Conservation (phyloP, 1,140 invertebrate genomes). For the Pogonus chalceus region DNA sequence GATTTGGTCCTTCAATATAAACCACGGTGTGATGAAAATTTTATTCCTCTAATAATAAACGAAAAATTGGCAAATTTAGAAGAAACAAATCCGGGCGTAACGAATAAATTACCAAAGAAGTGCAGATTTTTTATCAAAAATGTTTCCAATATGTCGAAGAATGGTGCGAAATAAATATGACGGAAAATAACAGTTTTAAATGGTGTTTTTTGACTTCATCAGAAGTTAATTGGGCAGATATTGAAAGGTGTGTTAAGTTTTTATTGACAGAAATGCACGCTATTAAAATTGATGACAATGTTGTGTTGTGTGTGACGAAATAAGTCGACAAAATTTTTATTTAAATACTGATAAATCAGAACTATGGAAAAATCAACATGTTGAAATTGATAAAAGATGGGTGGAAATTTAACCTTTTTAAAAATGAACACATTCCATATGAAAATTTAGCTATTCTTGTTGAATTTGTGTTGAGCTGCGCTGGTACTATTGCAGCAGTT, state of each 20-base stretch:
- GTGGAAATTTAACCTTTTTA: background rate
- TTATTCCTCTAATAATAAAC: slow-evolving; percentile 8
- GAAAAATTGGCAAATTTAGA: slow-evolving; percentile 11
- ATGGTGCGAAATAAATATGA: slow-evolving; percentile 14
- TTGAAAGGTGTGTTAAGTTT: slow-evolving; percentile 9
- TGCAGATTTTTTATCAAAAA: slow-evolving; percentile 12
- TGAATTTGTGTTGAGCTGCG: background rate
- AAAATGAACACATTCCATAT: slow-evolving; percentile 9
- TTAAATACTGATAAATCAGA: slow-evolving; percentile 9
- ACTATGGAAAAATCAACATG: background rate
- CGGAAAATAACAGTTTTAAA: slow-evolving; percentile 12
- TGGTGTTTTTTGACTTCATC: slow-evolving; percentile 13
- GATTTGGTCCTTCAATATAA: no score
- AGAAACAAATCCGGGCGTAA: slow-evolving; percentile 10
- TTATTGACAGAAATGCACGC: slow-evolving; percentile 5
- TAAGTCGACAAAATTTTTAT: no score
- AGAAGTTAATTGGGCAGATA: slow-evolving; percentile 13
- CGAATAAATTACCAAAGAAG: slow-evolving; percentile 12
- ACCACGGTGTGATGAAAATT: background rate
- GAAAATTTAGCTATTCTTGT: no score
- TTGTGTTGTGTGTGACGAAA: no score
- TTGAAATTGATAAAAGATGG: background rate
- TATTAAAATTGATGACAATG: slow-evolving; percentile 9
- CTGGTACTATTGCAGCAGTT: slow-evolving; percentile 11
- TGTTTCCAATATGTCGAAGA: slow-evolving; percentile 14